Evolutionary conservation across 2,888 invertebrate genomes (phyloP), one percentile per base, ranked within the genome.

Genomic region (Pheosia tremula): DNA sequence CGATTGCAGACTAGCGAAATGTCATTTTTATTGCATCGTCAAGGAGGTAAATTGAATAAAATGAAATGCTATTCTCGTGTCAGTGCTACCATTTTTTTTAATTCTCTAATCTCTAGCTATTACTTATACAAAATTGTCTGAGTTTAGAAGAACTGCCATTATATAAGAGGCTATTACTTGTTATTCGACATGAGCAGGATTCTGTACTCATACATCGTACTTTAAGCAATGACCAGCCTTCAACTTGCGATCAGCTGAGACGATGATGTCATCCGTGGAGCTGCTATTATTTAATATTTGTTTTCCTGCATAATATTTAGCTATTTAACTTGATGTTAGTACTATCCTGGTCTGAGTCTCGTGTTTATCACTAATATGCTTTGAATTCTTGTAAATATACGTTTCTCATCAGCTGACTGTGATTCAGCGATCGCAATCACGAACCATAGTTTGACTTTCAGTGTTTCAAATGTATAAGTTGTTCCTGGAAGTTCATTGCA

Each of bases 161-260:
- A 61, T 62, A 57, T 72, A 72, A 72, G 68, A 65, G 74, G 69
- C 71, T 13, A 59, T 64, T 68, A 62, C 63, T 62, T 76, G 74
- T 66, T 67, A 66, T 58, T 72, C 70, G 74, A 72, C 63, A 74
- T 66, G 62, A 63, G 58, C 67, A 72, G 67, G 62, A 73, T 77
- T 70, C 74, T 67, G 38, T 71, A 80, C 83, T 85, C 84, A 84
- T 86, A 86, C 81, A 77, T 72, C 71, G 67, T 75, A 69, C 68
- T 73, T 71, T 75, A 74, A 75, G 62, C 73, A 78, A 80, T 86
- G 90, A 89, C 89, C 89, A 90, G 84, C 92, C 92, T 92, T 91
- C 91, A 91, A 91, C 90, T 75, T 74, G 63, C 73, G 81, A 89
- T 87, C 91, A 91, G 90, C 91, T 91, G 91, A 79, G 85, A 74